Evolutionary conservation across 2,888 invertebrate species (phyloP), one percentile per base, ranked within the genome.

Genomic region (Axea sp.): DNA sequence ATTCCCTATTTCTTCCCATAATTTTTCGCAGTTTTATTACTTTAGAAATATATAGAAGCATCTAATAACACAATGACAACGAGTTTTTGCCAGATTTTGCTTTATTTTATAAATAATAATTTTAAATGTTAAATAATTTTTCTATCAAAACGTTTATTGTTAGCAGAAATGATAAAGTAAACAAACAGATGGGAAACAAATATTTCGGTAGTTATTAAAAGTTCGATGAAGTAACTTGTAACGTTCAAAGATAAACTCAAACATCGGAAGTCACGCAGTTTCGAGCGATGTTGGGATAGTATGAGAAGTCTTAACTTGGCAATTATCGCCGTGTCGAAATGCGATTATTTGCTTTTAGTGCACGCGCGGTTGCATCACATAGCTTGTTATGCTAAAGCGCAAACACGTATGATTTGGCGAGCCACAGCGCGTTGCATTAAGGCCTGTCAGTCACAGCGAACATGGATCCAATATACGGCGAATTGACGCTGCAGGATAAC

Each of bases 391-490:
- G 59, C 49, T 43, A 41, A 30, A 67, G 57, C 28, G 55, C 62
- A 69, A 71, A 71, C 51, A 64, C 67, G 67, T 67, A 65, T 74
- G 67, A 73, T 74, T 73, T 62, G 47, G 67, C 67, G 53, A 65
- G 60, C 67, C 60, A 17, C 57, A 57, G 55, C 55, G 43, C 31
- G 62, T 55, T 67, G 67, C 69, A 75, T 76, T 72, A 77, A 76
- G 67, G 65, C 39, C 67, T 67, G 72, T 76, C 76, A 76, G 65
- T 76, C 67, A 75, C 69, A 74, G 71, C 51, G 51, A 60, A 28
- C 53, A 14, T 30, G 51, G 62, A 74, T 78, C 76, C 73, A 76
- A 78, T 78, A 74, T 73, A 65, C 69, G 71, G 69, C 67, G 60
- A 68, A 74, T 57, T 67, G 72, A 65, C 69, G 53, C 65, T 65